Percentiles rank a stretch among this genome's conserved stretches.
These are phyloP conservation scores for Irena cyanogastra DNA, from an alignment of 2,113 vertebrate genomes.

Conservation along the genomic window DNA sequence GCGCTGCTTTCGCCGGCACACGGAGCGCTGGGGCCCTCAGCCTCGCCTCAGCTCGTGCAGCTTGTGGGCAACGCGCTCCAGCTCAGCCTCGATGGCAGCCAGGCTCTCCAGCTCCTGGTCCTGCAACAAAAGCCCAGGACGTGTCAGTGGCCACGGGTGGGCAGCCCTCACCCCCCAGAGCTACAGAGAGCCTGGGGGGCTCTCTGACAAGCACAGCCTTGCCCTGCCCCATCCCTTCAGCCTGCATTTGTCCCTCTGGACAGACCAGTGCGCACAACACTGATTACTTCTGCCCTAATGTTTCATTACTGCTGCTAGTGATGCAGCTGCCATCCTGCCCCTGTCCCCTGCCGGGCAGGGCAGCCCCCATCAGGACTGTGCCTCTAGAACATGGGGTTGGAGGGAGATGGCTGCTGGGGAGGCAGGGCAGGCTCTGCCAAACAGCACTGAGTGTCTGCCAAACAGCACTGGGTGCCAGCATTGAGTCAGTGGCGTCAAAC, in stretches of 20 bases:
- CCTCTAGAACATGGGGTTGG: fast-evolving
- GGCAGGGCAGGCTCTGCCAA: fast-evolving
- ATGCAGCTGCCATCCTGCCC: no score
- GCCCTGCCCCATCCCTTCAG: background rate
- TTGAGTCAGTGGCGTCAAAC: background rate
- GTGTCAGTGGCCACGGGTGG: fast-evolving
- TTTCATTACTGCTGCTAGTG: background rate
- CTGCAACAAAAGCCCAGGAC: constrained; percentile 59
- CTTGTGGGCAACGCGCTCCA: constrained; percentile 88
- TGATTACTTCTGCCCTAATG: background rate
- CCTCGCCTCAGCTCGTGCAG: constrained; percentile 82
- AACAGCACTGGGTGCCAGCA: fast-evolving
- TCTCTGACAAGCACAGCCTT: fast-evolving
- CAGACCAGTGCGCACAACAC: background rate
- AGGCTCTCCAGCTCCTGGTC: constrained; percentile 91
- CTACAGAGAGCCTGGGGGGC: background rate
- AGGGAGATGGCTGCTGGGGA: background rate
- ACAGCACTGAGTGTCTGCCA: fast-evolving
- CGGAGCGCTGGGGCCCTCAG: background rate
- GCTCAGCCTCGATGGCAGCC: constrained; percentile 90
- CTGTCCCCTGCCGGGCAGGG: fast-evolving
- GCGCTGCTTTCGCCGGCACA: background rate
- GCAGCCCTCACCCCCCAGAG: background rate
- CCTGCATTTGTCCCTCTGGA: background rate
- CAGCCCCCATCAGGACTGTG: fast-evolving